Conservation (phyloP, 2,797 vertebrate genomes). For the Lycodopsis pacificus region DNA sequence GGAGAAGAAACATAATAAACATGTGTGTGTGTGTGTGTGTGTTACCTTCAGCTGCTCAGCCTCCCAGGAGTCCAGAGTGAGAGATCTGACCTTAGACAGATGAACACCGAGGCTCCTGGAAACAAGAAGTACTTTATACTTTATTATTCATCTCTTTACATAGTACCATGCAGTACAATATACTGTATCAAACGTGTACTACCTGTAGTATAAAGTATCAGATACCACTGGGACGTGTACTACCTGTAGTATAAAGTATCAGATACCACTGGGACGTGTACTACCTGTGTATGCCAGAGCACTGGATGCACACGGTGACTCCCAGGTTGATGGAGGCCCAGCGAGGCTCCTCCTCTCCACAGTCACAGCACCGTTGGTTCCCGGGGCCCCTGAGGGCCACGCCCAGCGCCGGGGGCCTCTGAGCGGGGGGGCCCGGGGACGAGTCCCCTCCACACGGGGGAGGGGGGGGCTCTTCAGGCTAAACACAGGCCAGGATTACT, state of each 20-base stretch:
- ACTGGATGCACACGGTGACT: constrained; percentile 86
- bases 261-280: not conserved
- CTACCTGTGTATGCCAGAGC: constrained; percentile 82
- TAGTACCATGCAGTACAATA: no score
- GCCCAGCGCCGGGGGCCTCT: constrained; percentile 49
- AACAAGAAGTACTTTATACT: not conserved
- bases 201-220: no score
- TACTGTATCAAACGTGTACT: no score
- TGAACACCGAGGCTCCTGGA: constrained; percentile 86
- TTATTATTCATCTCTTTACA: no score
- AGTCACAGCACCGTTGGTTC: constrained; percentile 84
- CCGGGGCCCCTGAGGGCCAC: constrained; percentile 73
- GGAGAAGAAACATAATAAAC: not conserved
- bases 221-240: not conserved
- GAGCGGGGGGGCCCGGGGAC: constrained; percentile 15
- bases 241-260: no score
- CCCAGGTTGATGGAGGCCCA: constrained; percentile 86
- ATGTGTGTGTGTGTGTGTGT: not conserved
- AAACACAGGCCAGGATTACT: not conserved
- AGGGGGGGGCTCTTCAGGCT: constrained; percentile 66
- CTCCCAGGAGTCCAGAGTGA: constrained; percentile 87
- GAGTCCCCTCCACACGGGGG: not conserved
- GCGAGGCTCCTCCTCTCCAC: constrained; percentile 80
- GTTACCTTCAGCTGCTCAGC: constrained; percentile 85
- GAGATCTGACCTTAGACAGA: constrained; percentile 84